Base-by-base conservation (phyloP, 2,797 vertebrate genomes). In the Falco concolor region DNA sequence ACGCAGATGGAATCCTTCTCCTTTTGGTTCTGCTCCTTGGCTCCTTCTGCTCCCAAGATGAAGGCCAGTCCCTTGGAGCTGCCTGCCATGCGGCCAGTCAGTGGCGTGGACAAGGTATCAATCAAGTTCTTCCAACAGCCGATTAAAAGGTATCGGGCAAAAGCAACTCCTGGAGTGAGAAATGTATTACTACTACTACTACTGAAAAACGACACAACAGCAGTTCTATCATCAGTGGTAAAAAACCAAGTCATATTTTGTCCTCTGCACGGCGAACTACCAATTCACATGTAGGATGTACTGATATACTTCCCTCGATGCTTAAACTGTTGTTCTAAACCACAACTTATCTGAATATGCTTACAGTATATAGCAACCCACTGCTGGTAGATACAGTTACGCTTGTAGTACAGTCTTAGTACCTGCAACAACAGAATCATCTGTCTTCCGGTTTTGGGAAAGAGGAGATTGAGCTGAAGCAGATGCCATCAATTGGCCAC, bases 81-180 rank as follows among this genome's bases (percentile, higher is more conserved):
- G 86, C 99, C 99, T 1, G 99, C 99, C 98, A 99, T 99, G 60
- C 99, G 98, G 12, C 99, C 99, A 1, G 99, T 99, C 93, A 99
- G 98, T 0, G 99, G 99, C 4, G 98, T 98, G 28, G 99, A 99
- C 90, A 99, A 97, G 7, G 99, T 99, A 56, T 99, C 99, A 4
- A 99, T 99, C 97, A 99, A 95, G 98, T 99, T 99, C 97, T 99
- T 99, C 99, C 99, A 99, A 96, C 99, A 99, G 49, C 99, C 99
- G 1, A 99, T 98, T 95, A 99, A 98, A 97, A 99, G 98, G 91
- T 99, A 99, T 84, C 99, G 98, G 7, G 99, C 98, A 97, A 99
- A 99, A 27, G 98, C 98, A 24, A 98, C 97, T 59, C 99, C 99
- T 99, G 60, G 44, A 89, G 91, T 10, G 64, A 38, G 22, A 95